Evolutionary conservation across 2,888 invertebrate species (phyloP).

Genomic region (Lithodes maja): DNA sequence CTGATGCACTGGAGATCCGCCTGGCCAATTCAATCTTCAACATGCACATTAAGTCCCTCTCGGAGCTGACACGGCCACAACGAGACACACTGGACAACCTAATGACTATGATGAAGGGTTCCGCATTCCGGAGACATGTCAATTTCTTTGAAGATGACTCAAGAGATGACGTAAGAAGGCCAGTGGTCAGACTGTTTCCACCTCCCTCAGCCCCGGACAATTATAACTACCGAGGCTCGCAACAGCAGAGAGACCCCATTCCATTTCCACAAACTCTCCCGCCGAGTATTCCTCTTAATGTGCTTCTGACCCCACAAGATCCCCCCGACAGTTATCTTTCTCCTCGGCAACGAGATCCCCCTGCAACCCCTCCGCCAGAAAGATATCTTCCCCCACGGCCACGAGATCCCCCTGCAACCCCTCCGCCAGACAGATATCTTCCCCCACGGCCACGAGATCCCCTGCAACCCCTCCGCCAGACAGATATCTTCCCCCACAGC

Average conservation of each 20-base stretch:
- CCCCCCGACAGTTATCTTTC: background rate
- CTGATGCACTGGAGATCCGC: constrained; percentile 47
- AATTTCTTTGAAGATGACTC: background rate
- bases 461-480: constrained; percentile 17
- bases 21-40: constrained; percentile 55
- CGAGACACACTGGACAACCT: constrained; percentile 48
- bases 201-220: background rate
- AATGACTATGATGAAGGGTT: constrained; percentile 46
- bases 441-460: constrained; percentile 30
- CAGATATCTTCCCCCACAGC: background rate
- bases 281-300: constrained; percentile 1
- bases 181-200: background rate
- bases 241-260: constrained; percentile 15
- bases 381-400: background rate
- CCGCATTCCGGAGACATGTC: background rate
- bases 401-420: constrained; percentile 32
- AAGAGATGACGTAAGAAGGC: background rate
- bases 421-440: constrained; percentile 7
- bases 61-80: constrained; percentile 48
- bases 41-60: constrained; percentile 36
- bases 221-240: background rate
- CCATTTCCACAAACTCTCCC: constrained; percentile 9
- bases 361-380: constrained; percentile 29
- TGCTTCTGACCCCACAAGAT: background rate
- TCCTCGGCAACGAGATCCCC: constrained; percentile 16